Percentiles rank a stretch among this genome's conserved stretches.
Conservation (phyloP, 2,797 vertebrate genomes). For the Hyperoplus lanceolatus region DNA sequence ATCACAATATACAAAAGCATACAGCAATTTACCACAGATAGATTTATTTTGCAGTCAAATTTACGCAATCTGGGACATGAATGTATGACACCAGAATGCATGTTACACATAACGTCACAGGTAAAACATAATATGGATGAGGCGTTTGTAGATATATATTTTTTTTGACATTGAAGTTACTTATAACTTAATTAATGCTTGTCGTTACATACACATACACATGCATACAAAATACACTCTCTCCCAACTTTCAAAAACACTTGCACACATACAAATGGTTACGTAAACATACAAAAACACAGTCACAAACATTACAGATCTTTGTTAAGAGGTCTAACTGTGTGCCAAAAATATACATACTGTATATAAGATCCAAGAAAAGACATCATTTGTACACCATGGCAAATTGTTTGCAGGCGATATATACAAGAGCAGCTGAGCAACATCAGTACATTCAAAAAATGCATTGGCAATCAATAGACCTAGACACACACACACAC, state of each 20-base stretch:
- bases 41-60: slow-evolving; percentile 82
- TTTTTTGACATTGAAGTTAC: slow-evolving; percentile 66
- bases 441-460: slow-evolving; percentile 84
- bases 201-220: slow-evolving; percentile 66
- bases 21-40: slow-evolving; percentile 67
- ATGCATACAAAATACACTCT: slow-evolving; percentile 62
- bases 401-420: slow-evolving; percentile 82
- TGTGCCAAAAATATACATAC: slow-evolving; percentile 79
- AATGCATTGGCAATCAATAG: slow-evolving; percentile 66
- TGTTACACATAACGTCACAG: slow-evolving; percentile 69
- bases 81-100: slow-evolving; percentile 70
- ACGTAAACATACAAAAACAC: slow-evolving; percentile 76
- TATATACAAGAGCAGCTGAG: slow-evolving; percentile 80
- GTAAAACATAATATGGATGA: slow-evolving; percentile 57
- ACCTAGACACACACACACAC: slow-evolving; percentile 18
- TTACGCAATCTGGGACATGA: slow-evolving; percentile 75
- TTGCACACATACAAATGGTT: slow-evolving; percentile 49
- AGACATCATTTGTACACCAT: slow-evolving; percentile 83
- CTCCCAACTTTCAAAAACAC: slow-evolving; percentile 38
- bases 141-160: slow-evolving; percentile 52
- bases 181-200: slow-evolving; percentile 60
- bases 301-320: slow-evolving; percentile 76
- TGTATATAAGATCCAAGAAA: slow-evolving; percentile 70
- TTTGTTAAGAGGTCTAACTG: slow-evolving; percentile 74
- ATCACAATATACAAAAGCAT: slow-evolving; percentile 14